A percentile compares a stretch with the other conserved stretches of the same genome.
phyloP scores from a whole-genome alignment of 2,113 vertebrate genomes.

The Mola mola region DNA sequence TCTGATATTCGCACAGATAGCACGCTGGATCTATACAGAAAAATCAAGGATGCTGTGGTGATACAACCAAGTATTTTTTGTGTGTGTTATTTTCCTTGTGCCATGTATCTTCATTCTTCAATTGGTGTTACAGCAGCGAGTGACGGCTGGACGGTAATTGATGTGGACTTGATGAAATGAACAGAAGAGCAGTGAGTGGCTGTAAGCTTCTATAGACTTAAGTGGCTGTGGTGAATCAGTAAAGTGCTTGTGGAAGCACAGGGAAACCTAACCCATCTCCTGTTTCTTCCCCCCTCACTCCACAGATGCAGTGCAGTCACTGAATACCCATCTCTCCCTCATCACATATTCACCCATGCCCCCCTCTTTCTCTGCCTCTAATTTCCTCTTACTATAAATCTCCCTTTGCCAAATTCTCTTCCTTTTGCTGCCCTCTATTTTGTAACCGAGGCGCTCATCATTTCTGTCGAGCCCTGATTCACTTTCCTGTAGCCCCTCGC shows the following conservation, averaged over 20 bases:
- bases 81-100: slow-evolving; percentile 10
- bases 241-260: slow-evolving; percentile 64
- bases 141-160: slow-evolving; percentile 51
- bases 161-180: slow-evolving; percentile 57
- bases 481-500: slow-evolving; percentile 47
- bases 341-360: slow-evolving; percentile 35
- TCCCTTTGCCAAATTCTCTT: slow-evolving; percentile 23
- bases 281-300: slow-evolving; percentile 33
- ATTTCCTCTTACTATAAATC: slow-evolving; percentile 63
- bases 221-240: slow-evolving; percentile 70
- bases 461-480: slow-evolving; percentile 63
- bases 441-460: slow-evolving; percentile 59
- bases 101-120: slow-evolving; percentile 1
- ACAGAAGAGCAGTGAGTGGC: slow-evolving; percentile 32
- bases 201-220: slow-evolving; percentile 43
- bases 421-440: slow-evolving; percentile 36
- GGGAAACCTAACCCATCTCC: slow-evolving; percentile 54
- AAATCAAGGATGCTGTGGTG: too few species aligned
- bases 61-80: too few species aligned
- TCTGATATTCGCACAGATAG: slow-evolving; percentile 18
- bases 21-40: too few species aligned
- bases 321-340: slow-evolving; percentile 34
- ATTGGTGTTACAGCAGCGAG: slow-evolving; percentile 23
- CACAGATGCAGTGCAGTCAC: slow-evolving; percentile 31
- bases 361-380: slow-evolving; percentile 9